Percentiles rank a stretch among this genome's conserved stretches.
These are phyloP conservation scores for Thecocarcelia acutangulata DNA, from an alignment of 2,888 invertebrate species.

Conservation along the genomic window DNA sequence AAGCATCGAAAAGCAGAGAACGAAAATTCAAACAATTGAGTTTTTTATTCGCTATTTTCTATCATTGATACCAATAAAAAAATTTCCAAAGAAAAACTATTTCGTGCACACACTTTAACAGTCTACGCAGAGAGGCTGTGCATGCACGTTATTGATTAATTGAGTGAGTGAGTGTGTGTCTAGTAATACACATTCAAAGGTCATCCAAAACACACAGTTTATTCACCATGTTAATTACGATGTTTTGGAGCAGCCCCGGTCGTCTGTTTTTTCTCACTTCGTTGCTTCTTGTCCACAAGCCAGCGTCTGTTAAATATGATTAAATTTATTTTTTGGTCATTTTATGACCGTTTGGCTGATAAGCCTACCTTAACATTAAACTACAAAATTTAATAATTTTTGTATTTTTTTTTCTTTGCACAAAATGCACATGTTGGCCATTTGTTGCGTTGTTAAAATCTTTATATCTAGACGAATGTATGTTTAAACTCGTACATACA, in stretches of 20 bases:
- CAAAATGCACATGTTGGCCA: slow-evolving; percentile 70
- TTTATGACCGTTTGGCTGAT: slow-evolving; percentile 18
- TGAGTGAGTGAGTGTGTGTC: slow-evolving; percentile 26
- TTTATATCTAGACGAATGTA: neutral
- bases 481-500: too few relatives aligned
- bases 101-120: slow-evolving; percentile 15
- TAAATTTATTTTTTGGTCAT: slow-evolving; percentile 11
- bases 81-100: too few relatives aligned
- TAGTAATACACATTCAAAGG: slow-evolving; percentile 60
- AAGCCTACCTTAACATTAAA: slow-evolving; percentile 80
- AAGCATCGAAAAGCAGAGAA: too few relatives aligned
- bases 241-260: slow-evolving; percentile 43
- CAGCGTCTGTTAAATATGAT: slow-evolving; percentile 25
- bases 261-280: neutral
- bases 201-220: slow-evolving; percentile 57
- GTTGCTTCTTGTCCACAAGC: neutral
- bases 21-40: too few relatives aligned
- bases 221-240: slow-evolving; percentile 55
- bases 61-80: too few relatives aligned
- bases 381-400: slow-evolving; percentile 73
- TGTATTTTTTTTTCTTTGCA: slow-evolving; percentile 6
- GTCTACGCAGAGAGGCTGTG: neutral
- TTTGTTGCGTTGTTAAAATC: slow-evolving; percentile 56
- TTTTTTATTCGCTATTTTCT: too few relatives aligned
- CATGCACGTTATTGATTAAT: neutral